Percentiles rank a stretch among this genome's conserved stretches.
Conservation (phyloP, 2,888 invertebrate genomes). For the Galerucella nymphaeae region DNA sequence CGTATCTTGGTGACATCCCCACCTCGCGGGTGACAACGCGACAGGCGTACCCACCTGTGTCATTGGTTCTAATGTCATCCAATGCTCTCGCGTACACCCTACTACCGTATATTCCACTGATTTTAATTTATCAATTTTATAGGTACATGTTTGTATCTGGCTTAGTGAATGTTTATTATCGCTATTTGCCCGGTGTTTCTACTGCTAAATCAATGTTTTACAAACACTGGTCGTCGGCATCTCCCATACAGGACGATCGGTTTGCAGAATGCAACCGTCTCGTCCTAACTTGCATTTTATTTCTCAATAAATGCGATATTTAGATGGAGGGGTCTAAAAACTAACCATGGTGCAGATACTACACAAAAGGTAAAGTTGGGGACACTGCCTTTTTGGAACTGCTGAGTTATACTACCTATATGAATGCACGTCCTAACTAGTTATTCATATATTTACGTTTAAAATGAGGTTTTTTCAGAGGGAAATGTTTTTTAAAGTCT, state of each 20-base stretch:
- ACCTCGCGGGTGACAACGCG: constrained; percentile 62
- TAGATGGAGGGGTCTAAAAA: no score
- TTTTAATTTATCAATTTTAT: constrained; percentile 34
- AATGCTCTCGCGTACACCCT: constrained; percentile 55
- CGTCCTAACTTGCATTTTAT: no score
- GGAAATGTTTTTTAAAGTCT: no score
- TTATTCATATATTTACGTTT: no score
- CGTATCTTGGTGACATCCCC: constrained; percentile 61
- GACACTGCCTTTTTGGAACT: no score
- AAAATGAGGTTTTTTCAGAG: no score
- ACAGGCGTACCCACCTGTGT: constrained; percentile 65
- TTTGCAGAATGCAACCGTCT: not conserved
- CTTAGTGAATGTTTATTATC: constrained; percentile 8
- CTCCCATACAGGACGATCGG: not conserved
- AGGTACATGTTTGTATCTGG: constrained; percentile 7
- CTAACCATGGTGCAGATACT: no score
- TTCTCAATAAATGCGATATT: no score
- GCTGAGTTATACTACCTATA: no score
- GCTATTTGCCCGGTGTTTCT: not conserved
- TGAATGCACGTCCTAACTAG: no score
- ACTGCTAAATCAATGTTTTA: constrained; percentile 11
- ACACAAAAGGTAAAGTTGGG: no score
- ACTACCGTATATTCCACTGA: constrained; percentile 23
- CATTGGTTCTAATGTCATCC: constrained; percentile 62
- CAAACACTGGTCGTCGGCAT: constrained; percentile 4